Evolutionary conservation across 2,888 invertebrate genomes (phyloP), one percentile per base, ranked within the genome.

Genomic region (Xestobium rufovillosum): DNA sequence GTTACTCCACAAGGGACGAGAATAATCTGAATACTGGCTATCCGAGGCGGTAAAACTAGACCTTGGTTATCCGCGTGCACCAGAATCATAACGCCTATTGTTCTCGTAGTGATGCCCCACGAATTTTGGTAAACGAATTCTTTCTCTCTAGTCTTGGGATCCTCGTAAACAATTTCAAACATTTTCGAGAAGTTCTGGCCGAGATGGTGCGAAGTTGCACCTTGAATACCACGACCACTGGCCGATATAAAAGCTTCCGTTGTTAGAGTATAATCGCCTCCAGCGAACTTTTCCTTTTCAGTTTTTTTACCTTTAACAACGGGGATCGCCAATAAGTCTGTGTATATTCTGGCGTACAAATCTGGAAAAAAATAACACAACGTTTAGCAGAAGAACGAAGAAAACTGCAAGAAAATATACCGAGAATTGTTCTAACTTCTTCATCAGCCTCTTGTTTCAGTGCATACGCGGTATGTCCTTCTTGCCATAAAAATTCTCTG

Each of bases 171-270:
- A 38, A 99, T 92, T 51, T 97, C 94, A 67, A 98, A 98, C 95
- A 99, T 99, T 69, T 91, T 94, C 0, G 96, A 92, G 69, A 99
- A 99, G 70, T 98, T 99, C 68, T 98, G 97, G 0, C 98, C 98
- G 36, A 99, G 69, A 66, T 96, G 94, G 67, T 99, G 98, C 36
- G 97, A 97, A 0, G 98, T 99, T 1, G 85, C 98, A 3, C 95
- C 97, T 74, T 83, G 95, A 53, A 97, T 90, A 1, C 83, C 96
- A 27, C 96, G 72, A 0, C 97, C 97, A 52, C 88, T 94, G 3
- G 91, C 90, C 0, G 91, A 81, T 25, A 99, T 78, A 61, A 85
- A 98, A 0, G 89, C 96, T 66, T 98, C 98, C 3, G 96, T 90
- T 0, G 98, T 97, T 4, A 94, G 90, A 3, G 97, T 97, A 61